A percentile compares a stretch with the other conserved stretches of the same genome.
Evolutionary conservation across 2,888 invertebrate genomes (phyloP).

Genomic region (Geophilus truncorum): DNA sequence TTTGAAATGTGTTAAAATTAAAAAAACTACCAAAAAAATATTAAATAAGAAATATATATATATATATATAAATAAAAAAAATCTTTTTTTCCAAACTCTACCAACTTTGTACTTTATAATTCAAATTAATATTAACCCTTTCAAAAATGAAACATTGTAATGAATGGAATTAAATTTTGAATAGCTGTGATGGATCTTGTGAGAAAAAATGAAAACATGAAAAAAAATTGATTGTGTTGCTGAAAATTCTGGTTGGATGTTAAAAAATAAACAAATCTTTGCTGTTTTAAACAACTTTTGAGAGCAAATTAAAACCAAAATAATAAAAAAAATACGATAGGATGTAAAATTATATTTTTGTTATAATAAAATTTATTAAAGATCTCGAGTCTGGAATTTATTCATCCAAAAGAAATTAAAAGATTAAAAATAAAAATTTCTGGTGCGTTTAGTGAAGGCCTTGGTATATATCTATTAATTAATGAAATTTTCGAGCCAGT

Average conservation of each 20-base stretch:
- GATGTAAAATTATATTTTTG: slow-evolving; percentile 20
- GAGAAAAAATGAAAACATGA: background rate
- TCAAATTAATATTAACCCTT: slow-evolving; percentile 3
- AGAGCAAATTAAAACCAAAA: background rate
- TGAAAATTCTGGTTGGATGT: slow-evolving; percentile 6
- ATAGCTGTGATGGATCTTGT: slow-evolving; percentile 20
- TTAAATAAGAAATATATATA: background rate
- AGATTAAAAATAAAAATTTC: background rate
- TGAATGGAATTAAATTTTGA: slow-evolving; percentile 12
- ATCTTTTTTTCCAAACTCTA: background rate
- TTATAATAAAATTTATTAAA: slow-evolving; percentile 20
- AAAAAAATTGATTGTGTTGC: slow-evolving; percentile 12
- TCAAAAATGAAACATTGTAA: background rate
- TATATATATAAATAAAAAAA: background rate
- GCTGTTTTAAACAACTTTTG: slow-evolving; percentile 20
- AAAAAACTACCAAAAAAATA: background rate
- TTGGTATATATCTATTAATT: background rate
- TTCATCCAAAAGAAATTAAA: background rate
- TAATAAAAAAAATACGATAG: background rate
- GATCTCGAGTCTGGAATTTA: background rate
- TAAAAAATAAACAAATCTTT: background rate
- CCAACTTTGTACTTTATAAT: slow-evolving; percentile 15
- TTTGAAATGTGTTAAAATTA: background rate
- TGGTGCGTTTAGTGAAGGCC: background rate
- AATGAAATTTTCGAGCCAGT: background rate